A percentile compares a stretch with the other conserved stretches of the same genome.
Conservation (phyloP, 2,113 vertebrate genomes). For the Lichenostomus cassidix region DNA sequence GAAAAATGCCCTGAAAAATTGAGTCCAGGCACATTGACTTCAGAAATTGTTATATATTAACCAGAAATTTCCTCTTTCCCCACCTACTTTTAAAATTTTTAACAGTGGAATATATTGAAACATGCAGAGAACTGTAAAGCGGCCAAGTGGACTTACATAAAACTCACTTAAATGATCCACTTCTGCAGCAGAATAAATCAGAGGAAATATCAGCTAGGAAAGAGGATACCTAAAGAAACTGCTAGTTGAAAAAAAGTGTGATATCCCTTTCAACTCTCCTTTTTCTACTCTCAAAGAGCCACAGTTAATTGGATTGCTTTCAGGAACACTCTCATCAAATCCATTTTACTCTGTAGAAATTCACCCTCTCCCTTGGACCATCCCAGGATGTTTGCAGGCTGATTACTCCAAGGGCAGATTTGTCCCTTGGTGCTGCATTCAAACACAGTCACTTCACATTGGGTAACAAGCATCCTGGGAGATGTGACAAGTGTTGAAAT, state of each 20-base stretch:
- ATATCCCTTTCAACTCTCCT: not conserved
- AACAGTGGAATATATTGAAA: conserved; percentile 58
- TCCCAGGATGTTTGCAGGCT: not conserved
- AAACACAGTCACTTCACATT: not conserved
- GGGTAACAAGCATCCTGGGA: not conserved
- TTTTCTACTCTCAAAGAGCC: not conserved
- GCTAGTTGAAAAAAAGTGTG: not conserved
- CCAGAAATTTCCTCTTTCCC: conserved; percentile 61
- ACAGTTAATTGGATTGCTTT: not conserved
- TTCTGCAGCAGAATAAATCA: conserved; percentile 5
- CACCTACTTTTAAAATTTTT: conserved; percentile 63
- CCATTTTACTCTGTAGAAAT: not conserved
- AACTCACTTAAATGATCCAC: conserved; percentile 6
- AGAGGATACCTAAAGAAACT: not conserved
- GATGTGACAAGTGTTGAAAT: not conserved
- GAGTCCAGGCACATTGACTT: conserved; percentile 33
- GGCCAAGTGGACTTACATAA: conserved; percentile 32
- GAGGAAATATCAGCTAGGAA: conserved; percentile 23
- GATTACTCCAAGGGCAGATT: not conserved
- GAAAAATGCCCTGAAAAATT: conserved; percentile 56
- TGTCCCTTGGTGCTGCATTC: not conserved
- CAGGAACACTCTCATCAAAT: not conserved
- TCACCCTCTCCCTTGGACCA: not conserved
- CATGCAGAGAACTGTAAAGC: conserved; percentile 9
- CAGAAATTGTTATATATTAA: conserved; percentile 53